Base-by-base conservation (phyloP, 2,797 vertebrate genomes). In the Euphonia xanthogaster region DNA sequence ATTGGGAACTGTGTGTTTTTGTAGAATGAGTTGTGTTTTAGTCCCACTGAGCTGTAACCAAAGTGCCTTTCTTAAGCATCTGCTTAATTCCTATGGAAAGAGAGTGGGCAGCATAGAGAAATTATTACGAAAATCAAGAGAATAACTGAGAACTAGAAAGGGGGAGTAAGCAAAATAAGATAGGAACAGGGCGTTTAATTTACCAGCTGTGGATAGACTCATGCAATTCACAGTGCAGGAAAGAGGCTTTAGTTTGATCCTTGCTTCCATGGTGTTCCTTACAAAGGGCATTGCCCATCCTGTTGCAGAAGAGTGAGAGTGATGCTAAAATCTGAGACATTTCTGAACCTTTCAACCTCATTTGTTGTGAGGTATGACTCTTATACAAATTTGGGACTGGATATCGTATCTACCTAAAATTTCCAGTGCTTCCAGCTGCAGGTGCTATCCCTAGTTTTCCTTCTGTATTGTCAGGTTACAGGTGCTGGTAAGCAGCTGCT, bases 351-450 rank as follows among this genome's bases (percentile, higher is more conserved):
- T 74, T 74, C 71, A 60, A 6, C 10, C 11, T 73, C 5, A 5
- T 71, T 68, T 73, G 14, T 44, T 65, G 21, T 28, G n/a, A 77
- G 31, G 4, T 1, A 3, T 23, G 45, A 9, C 30, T 67, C 33
- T 83, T 73, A 42, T 15, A 22, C 20, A 30, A 2, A n/a, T 40
- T 45, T 2, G 1, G 12, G 21, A 5, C 25, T n/a, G 24, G 23
- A 1, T 83, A 23, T 47, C 1, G 0, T 33, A 15, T 16, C 33
- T 40, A 3, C 27, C 17, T 75, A 27, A 54, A 54, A 39, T 37
- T 68, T 67, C 47, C 30, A 22, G 12, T 40, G 19, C 54, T 75
- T 84, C 28, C 47, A 85, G 60, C 37, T 79, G 51, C 33, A 23
- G 28, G 14, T 27, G 15, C 15, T 55, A 15, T 12, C 28, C 24